Evolutionary conservation across 2,113 vertebrate genomes (phyloP).

Genomic region (Bos indicus): DNA sequence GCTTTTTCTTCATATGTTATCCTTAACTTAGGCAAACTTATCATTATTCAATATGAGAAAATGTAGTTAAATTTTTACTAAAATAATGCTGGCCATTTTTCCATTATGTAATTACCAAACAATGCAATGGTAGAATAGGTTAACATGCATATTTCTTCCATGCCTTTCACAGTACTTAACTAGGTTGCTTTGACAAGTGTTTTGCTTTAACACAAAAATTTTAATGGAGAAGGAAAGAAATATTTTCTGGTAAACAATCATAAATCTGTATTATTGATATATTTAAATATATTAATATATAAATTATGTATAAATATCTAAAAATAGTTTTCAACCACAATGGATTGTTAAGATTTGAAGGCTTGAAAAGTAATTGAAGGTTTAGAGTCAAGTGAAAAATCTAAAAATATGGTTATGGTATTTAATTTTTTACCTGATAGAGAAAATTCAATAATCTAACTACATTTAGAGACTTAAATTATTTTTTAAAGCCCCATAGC

Average conservation of each 20-base stretch:
- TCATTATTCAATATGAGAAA: constrained; percentile 34
- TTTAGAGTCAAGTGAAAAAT: constrained; percentile 27
- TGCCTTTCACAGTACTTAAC: background rate
- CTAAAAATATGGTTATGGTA: constrained; percentile 2
- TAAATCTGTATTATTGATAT: background rate
- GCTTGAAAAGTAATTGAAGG: background rate
- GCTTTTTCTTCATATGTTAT: constrained; percentile 64
- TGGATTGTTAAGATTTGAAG: background rate
- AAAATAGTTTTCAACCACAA: background rate
- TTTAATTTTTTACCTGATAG: constrained; percentile 27
- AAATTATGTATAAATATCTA: background rate
- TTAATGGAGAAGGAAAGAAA: background rate
- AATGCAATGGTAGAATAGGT: constrained; percentile 48
- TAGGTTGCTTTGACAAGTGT: background rate
- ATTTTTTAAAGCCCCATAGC: background rate
- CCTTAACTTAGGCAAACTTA: constrained; percentile 54
- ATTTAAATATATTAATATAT: background rate
- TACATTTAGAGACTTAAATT: background rate
- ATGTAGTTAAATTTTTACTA: constrained; percentile 52
- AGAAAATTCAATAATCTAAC: background rate
- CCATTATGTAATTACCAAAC: constrained; percentile 26
- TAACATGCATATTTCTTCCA: constrained; percentile 11
- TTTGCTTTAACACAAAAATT: constrained; percentile 21
- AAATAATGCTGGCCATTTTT: constrained; percentile 70
- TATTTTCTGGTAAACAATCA: constrained; percentile 31